phyloP scores from a whole-genome alignment of 2,888 invertebrate species.

The Platynereis dumerilii region DNA sequence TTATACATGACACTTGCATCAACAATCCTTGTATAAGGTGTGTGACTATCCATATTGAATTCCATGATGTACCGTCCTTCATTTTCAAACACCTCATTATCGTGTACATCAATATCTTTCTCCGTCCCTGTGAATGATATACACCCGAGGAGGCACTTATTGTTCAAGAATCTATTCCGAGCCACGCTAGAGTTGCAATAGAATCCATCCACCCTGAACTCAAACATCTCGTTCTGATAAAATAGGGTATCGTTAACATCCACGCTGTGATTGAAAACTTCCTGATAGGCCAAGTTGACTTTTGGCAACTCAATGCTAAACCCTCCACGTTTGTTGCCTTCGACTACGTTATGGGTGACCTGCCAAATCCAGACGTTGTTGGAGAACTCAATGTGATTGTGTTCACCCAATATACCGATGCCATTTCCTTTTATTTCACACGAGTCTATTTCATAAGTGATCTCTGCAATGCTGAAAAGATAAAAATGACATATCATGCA shows the following conservation, averaged over 20 bases:
- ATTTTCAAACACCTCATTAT: constrained; percentile 82
- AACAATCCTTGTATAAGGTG: constrained; percentile 75
- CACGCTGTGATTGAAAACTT: constrained; percentile 73
- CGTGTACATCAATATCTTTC: constrained; percentile 84
- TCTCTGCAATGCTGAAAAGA: constrained; percentile 81
- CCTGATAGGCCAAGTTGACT: constrained; percentile 66
- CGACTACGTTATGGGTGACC: constrained; percentile 83
- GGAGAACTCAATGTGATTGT: constrained; percentile 88
- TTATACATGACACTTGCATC: constrained; percentile 43
- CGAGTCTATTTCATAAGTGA: constrained; percentile 86
- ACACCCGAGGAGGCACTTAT: constrained; percentile 72
- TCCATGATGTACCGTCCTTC: constrained; percentile 83
- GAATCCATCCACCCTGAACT: constrained; percentile 87
- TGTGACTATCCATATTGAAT: constrained; percentile 88
- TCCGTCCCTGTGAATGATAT: constrained; percentile 84
- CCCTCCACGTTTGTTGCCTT: constrained; percentile 84
- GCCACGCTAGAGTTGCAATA: constrained; percentile 88
- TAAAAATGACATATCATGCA: constrained; percentile 62
- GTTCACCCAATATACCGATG: constrained; percentile 81
- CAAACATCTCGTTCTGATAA: constrained; percentile 84
- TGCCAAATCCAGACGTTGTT: constrained; percentile 97
- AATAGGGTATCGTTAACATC: constrained; percentile 87
- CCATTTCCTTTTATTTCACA: constrained; percentile 87
- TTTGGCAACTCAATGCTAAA: constrained; percentile 89
- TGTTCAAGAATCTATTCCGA: constrained; percentile 82